These are phyloP conservation scores for Talpa occidentalis DNA, from an alignment of 2,113 vertebrate species.

Conservation along the genomic window DNA sequence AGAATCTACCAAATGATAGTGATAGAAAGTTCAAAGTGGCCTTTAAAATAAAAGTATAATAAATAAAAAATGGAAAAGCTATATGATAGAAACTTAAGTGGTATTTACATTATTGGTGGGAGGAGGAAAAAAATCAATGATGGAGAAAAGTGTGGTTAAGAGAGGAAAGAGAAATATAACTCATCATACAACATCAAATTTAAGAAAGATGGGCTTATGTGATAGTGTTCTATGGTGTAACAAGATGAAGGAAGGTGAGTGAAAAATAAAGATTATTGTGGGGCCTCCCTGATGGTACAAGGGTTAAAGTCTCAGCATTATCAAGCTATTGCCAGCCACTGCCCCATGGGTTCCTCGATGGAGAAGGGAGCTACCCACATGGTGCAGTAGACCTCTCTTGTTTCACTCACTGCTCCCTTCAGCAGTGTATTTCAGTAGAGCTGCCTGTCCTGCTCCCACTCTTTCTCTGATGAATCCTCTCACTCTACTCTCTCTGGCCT, in stretches of 20 bases:
- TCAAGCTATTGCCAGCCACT: no score
- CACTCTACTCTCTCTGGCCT: no score
- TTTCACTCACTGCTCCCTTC: no score
- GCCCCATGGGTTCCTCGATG: no score
- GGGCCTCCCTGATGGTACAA: no score
- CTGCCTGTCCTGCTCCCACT: no score
- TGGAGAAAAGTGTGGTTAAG: background rate
- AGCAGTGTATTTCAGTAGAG: no score
- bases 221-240: background rate
- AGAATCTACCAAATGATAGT: background rate
- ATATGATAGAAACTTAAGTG: background rate
- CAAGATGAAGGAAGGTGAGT: background rate
- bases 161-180: background rate
- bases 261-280: background rate
- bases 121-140: background rate
- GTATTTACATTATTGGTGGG: background rate
- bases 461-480: no score
- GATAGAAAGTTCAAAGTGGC: background rate
- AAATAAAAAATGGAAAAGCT: background rate
- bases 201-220: background rate
- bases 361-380: no score
- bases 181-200: background rate
- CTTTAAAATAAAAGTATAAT: constrained; percentile 3
- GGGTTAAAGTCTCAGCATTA: no score
- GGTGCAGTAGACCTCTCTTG: no score